Conservation (phyloP, 2,113 vertebrate genomes). For the Hemibagrus wyckioides region DNA sequence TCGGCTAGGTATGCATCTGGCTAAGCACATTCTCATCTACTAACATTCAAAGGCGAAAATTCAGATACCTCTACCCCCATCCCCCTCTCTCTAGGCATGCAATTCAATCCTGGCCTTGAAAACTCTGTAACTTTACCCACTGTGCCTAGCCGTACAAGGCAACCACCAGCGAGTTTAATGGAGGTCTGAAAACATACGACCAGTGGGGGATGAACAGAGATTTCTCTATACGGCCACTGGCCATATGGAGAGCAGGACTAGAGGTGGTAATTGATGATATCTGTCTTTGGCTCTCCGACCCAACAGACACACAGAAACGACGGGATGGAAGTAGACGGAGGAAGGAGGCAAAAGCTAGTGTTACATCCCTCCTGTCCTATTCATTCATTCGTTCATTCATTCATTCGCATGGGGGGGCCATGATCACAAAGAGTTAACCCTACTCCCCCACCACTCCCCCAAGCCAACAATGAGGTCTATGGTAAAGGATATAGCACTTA, state of each 20-base stretch:
- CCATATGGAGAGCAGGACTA: constrained; percentile 79
- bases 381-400: constrained; percentile 64
- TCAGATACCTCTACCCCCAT: constrained; percentile 17
- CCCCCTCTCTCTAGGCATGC: constrained; percentile 49
- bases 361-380: constrained; percentile 76
- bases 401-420: constrained; percentile 47
- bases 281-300: constrained; percentile 67
- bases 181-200: constrained; percentile 71
- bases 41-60: constrained; percentile 47
- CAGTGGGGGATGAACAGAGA: constrained; percentile 65
- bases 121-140: constrained; percentile 69
- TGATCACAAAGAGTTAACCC: constrained; percentile 70
- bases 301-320: constrained; percentile 69
- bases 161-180: constrained; percentile 65
- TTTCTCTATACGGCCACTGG: constrained; percentile 71
- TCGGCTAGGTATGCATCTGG: neutral
- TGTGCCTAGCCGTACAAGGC: constrained; percentile 60
- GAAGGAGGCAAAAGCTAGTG: constrained; percentile 70
- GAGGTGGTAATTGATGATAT: constrained; percentile 77
- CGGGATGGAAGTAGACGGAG: constrained; percentile 29
- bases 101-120: constrained; percentile 64
- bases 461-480: constrained; percentile 48
- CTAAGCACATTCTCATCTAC: constrained; percentile 19
- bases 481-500: constrained; percentile 43
- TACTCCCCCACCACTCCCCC: constrained; percentile 60